Evolutionary conservation across 2,113 vertebrate genomes (phyloP).

Genomic region (Pangasianodon gigas): DNA sequence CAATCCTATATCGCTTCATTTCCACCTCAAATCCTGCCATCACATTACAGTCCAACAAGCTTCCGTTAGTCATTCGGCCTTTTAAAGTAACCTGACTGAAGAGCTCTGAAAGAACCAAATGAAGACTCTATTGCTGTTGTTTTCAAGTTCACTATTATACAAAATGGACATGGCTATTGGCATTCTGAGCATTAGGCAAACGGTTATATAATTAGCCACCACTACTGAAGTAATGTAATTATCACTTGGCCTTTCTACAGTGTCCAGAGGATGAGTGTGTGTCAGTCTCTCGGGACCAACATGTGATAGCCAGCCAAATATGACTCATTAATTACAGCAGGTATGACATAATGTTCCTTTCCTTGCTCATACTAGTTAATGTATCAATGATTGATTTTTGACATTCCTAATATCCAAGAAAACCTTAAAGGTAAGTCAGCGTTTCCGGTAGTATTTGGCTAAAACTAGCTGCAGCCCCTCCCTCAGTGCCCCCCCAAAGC

Average conservation of each 20-base stretch:
- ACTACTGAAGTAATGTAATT: conserved; percentile 76
- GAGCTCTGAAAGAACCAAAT: not conserved
- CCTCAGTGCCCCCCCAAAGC: not conserved
- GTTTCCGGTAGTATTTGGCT: not conserved
- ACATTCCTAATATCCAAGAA: not conserved
- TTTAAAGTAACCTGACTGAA: not conserved
- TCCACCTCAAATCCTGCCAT: conserved; percentile 2
- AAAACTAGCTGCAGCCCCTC: not conserved
- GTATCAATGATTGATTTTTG: not conserved
- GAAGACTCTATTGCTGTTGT: not conserved
- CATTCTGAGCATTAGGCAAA: conserved; percentile 67
- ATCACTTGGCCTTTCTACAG: conserved; percentile 62
- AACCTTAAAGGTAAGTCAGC: not conserved
- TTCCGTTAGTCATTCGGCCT: not conserved
- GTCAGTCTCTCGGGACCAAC: conserved; percentile 9
- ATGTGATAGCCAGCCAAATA: not conserved
- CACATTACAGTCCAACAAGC: not conserved
- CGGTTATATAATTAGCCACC: conserved; percentile 74
- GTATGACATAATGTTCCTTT: not conserved
- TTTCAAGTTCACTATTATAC: conserved; percentile 35
- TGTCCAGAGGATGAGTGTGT: not conserved
- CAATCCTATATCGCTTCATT: not conserved
- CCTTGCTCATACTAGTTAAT: not conserved
- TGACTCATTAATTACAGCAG: not conserved
- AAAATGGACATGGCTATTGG: conserved; percentile 64